These are phyloP conservation scores for Morone chrysops DNA, from an alignment of 2,113 vertebrate genomes.

Conservation along the genomic window DNA sequence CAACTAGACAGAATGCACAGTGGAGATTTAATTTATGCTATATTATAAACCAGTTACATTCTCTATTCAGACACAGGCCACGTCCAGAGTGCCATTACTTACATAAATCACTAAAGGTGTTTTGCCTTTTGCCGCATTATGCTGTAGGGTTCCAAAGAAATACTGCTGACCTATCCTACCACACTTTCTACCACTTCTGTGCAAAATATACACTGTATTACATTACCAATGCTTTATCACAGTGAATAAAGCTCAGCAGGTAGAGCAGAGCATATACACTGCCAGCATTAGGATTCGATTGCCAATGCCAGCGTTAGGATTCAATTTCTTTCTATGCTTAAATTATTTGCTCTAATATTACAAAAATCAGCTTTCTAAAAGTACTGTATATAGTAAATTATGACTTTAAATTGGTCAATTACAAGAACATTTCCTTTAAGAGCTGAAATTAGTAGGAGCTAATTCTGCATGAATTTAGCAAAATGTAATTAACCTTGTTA, in stretches of 20 bases:
- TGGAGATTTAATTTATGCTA: not conserved
- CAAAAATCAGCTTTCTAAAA: no score
- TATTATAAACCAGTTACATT: no score
- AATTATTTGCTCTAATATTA: no score
- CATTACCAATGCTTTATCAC: not conserved
- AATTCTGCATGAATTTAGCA: no score
- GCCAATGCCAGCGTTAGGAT: no score
- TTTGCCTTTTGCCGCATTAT: slow-evolving; percentile 25
- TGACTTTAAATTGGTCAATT: no score
- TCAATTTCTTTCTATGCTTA: no score
- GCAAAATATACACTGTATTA: not conserved
- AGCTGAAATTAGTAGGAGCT: no score
- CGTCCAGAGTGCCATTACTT: not conserved
- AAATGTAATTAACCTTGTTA: no score
- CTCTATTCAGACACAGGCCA: not conserved
- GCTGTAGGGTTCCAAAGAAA: not conserved
- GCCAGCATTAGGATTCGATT: not conserved
- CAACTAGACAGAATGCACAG: not conserved
- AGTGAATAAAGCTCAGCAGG: slow-evolving; percentile 2
- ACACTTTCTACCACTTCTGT: not conserved
- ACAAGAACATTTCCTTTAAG: no score
- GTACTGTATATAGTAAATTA: no score
- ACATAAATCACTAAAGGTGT: slow-evolving; percentile 7
- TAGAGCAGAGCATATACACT: not conserved
- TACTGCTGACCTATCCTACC: not conserved